Conservation (phyloP, 2,888 invertebrate species). For the Diaprepes abbreviatus region DNA sequence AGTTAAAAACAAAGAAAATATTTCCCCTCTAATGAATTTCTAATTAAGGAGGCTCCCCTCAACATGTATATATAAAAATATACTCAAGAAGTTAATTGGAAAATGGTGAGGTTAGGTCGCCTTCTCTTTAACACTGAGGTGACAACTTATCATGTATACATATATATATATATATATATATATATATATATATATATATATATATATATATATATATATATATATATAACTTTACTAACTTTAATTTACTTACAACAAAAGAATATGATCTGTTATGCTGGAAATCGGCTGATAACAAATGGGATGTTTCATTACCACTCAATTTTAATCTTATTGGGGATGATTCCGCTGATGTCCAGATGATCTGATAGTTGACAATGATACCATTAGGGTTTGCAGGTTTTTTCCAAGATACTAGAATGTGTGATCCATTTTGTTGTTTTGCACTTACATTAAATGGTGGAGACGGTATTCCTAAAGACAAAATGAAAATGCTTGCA, state of each 20-base stretch:
- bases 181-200: no score
- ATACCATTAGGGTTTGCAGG: conserved; percentile 76
- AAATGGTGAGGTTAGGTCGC: no score
- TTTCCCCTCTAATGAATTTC: no score
- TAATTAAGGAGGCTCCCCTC: no score
- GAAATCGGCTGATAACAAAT: conserved; percentile 72
- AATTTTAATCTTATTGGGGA: conserved; percentile 71
- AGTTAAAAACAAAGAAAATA: no score
- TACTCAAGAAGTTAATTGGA: no score
- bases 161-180: no score
- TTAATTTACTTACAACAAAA: conserved; percentile 75
- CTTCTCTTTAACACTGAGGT: no score
- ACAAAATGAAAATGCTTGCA: background rate
- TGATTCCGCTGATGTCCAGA: conserved; percentile 73
- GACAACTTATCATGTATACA: no score
- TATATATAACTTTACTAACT: no score
- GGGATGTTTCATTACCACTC: conserved; percentile 68
- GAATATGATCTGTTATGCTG: conserved; percentile 75
- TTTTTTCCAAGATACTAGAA: conserved; percentile 78
- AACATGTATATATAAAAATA: no score
- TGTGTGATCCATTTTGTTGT: conserved; percentile 76
- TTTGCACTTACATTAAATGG: conserved; percentile 76
- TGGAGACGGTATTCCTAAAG: conserved; percentile 73
- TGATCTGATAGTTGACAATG: conserved; percentile 75
- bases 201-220: no score